These are phyloP conservation scores for Seira sanloemensis DNA, from an alignment of 2,888 invertebrate genomes.

Conservation along the genomic window DNA sequence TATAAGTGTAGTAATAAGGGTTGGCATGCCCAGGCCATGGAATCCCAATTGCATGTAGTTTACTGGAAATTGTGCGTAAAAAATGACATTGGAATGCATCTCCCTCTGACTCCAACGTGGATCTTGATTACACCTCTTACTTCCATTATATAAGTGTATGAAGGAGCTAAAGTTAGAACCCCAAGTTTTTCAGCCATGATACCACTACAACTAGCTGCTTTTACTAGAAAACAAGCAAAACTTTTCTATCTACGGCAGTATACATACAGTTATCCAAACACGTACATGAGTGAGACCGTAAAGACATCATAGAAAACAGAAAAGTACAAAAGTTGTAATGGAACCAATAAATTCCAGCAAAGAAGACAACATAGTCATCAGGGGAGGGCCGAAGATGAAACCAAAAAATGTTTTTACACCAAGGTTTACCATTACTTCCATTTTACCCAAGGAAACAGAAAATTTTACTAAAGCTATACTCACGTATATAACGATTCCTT, in stretches of 20 bases:
- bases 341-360: slow-evolving; percentile 71
- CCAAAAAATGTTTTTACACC: slow-evolving; percentile 57
- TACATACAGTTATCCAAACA: neutral
- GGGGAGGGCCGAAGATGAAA: slow-evolving; percentile 67
- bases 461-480: slow-evolving; percentile 12
- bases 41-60: slow-evolving; percentile 72
- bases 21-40: slow-evolving; percentile 51
- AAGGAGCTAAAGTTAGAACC: neutral
- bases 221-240: neutral
- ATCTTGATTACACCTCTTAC: slow-evolving; percentile 65
- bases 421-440: slow-evolving; percentile 39
- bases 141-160: neutral
- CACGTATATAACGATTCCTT: slow-evolving; percentile 11
- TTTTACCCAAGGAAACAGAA: slow-evolving; percentile 25
- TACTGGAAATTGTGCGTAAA: slow-evolving; percentile 72
- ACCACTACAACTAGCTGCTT: neutral
- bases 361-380: slow-evolving; percentile 68
- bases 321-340: slow-evolving; percentile 54
- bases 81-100: slow-evolving; percentile 72
- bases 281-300: slow-evolving; percentile 30
- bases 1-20: slow-evolving; percentile 31
- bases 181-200: neutral
- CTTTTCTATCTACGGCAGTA: neutral
- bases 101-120: slow-evolving; percentile 65
- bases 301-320: slow-evolving; percentile 48